Evolutionary conservation across 2,888 invertebrate species (phyloP), one percentile per base, ranked within the genome.

Genomic region (Apotomis turbidana): DNA sequence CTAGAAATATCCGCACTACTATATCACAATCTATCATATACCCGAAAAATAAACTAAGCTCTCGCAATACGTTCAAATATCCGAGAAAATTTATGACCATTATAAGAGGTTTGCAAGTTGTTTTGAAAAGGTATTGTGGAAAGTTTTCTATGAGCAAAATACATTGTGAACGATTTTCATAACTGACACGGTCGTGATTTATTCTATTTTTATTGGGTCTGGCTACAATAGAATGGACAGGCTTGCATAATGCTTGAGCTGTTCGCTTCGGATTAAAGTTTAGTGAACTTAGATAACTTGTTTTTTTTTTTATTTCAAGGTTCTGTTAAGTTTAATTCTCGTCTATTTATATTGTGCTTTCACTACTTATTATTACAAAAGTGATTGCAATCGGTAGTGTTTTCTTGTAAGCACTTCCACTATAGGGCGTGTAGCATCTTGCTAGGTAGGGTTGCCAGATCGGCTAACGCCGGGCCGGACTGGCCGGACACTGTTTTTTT

Each of bases 191-290:
- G 51, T 71, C 71, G 71, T 71, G 71, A 67, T 67, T 67, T 70
- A 70, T 70, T 70, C 62, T 62, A 62, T 62, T 70, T 70, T 70
- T 70, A 62, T 70, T 57, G 69, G 69, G 38, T 55, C 58, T 46
- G 46, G 6, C 51, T 38, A 70, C 69, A 70, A 70, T 70, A 38
- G 55, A 70, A 70, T 49, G 54, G 55, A 49, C 54, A 46, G 38
- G 54, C 44, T 69, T 70, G 57, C 57, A 55, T 38, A 57, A 55
- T 57, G 62, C 4, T 36, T 36, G 54, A 62, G 15, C 46, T 61
- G n/a, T 66, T 66, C 36, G 55, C 64, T 44, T 44, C 44, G 36
- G 55, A 66, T 66, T 55, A 46, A 46, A 57, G 12, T 5, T 8
- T 9, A 5, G 58, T 10, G 12, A 15, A 49, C 54, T 12, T 63